Conservation (phyloP, 2,113 vertebrate species). For the Pelmatolapia mariae region DNA sequence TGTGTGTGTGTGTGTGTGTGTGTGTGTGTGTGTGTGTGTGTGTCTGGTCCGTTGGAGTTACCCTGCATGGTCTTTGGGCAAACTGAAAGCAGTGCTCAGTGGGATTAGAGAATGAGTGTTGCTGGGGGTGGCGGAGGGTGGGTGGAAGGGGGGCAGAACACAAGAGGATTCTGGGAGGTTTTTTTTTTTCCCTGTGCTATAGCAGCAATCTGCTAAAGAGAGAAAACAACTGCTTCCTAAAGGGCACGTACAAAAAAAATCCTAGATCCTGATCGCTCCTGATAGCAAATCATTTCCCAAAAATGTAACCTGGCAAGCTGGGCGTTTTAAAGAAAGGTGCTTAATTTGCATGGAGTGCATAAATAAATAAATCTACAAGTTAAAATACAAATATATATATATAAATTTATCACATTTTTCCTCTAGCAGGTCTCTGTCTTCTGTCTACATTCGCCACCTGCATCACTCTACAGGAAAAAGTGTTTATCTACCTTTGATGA, state of each 20-base stretch:
- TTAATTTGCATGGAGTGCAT: background rate
- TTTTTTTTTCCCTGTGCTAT: slow-evolving; percentile 23
- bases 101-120: slow-evolving; percentile 81
- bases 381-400: background rate
- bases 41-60: slow-evolving; percentile 58
- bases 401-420: background rate
- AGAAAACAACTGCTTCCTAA: background rate
- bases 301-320: background rate
- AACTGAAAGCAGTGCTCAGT: slow-evolving; percentile 83
- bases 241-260: background rate
- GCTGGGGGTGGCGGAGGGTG: slow-evolving; percentile 35
- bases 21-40: slow-evolving; percentile 22
- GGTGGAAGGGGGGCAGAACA: slow-evolving; percentile 36
- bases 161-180: slow-evolving; percentile 79
- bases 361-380: background rate
- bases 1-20: slow-evolving; percentile 39
- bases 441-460: background rate
- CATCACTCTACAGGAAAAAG: background rate
- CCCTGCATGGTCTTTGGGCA: slow-evolving; percentile 78
- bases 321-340: background rate
- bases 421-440: background rate
- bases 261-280: background rate
- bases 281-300: background rate
- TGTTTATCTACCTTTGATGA: background rate
- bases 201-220: slow-evolving; percentile 49